These are phyloP conservation scores for Psilanteris sp. DNA, from an alignment of 1,140 invertebrate genomes.

Conservation along the genomic window DNA sequence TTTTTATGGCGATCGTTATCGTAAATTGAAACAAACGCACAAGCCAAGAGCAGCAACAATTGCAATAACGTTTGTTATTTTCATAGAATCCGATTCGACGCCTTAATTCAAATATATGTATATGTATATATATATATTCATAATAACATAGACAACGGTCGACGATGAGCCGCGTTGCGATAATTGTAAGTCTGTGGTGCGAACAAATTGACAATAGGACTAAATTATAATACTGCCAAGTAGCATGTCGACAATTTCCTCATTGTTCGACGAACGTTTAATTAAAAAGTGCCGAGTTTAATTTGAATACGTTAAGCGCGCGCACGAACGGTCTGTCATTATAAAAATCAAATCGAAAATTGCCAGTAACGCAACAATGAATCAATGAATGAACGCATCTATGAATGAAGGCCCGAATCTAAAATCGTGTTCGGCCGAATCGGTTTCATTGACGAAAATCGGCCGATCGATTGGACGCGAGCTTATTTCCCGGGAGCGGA, in stretches of 20 bases:
- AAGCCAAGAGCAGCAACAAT: background rate
- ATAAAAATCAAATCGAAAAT: slow-evolving; percentile 1
- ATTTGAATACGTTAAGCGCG: slow-evolving; percentile 17
- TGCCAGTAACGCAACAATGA: background rate
- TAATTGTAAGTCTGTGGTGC: slow-evolving; percentile 10
- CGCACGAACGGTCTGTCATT: background rate
- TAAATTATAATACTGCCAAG: slow-evolving; percentile 14
- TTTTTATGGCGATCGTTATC: background rate
- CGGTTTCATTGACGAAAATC: no score
- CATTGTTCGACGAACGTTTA: slow-evolving; percentile 27
- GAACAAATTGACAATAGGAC: slow-evolving; percentile 10
- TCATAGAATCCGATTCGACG: no score
- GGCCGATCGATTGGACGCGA: no score
- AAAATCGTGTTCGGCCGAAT: no score
- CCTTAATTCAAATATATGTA: background rate
- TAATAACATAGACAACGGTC: no score
- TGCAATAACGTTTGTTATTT: background rate
- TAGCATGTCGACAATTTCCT: slow-evolving; percentile 1
- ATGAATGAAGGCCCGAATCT: no score
- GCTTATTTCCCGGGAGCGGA: no score
- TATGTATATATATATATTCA: background rate
- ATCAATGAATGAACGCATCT: slow-evolving; percentile 1
- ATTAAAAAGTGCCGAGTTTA: slow-evolving; percentile 19
- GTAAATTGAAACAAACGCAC: background rate
- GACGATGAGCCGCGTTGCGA: slow-evolving; percentile 1